A percentile compares a stretch with the other conserved stretches of the same genome.
These are phyloP conservation scores for Frankliniella fusca DNA, from an alignment of 2,888 invertebrate genomes.

Conservation along the genomic window DNA sequence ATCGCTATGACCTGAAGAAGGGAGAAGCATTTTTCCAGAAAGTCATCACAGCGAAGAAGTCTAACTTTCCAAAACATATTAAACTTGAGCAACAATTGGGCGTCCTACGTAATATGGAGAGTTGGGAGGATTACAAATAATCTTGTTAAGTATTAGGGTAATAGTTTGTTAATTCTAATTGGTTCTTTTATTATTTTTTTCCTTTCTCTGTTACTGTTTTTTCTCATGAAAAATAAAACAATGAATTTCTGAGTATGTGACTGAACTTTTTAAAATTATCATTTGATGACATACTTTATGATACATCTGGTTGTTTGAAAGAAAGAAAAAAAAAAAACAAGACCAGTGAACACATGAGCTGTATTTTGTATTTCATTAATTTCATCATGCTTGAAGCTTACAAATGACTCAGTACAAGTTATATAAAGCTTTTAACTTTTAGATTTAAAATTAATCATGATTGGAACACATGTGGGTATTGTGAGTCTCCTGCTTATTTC, in stretches of 20 bases:
- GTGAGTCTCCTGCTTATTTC: not conserved
- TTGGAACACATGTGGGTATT: slow-evolving; percentile 19
- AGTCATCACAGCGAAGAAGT: not conserved
- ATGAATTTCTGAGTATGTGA: not conserved
- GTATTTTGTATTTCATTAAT: not conserved
- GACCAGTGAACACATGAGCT: not conserved
- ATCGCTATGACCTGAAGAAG: not conserved
- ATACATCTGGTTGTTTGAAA: no score
- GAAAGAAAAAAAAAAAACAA: no score
- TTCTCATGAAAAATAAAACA: not conserved
- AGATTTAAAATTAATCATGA: not conserved
- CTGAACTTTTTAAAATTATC: no score
- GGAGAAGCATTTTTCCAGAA: not conserved
- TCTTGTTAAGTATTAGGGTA: not conserved
- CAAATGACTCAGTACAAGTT: not conserved
- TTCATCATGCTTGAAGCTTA: not conserved
- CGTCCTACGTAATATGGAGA: not conserved
- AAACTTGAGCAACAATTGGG: not conserved
- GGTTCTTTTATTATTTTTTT: not conserved
- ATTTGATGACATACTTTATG: no score
- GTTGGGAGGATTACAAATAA: not conserved
- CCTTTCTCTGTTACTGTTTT: not conserved
- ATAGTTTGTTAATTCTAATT: not conserved
- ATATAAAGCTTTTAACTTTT: slow-evolving; percentile 2
- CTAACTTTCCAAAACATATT: not conserved